Evolutionary conservation across 2,113 vertebrate genomes (phyloP), one percentile per base, ranked within the genome.

Genomic region (Chamaea fasciata): DNA sequence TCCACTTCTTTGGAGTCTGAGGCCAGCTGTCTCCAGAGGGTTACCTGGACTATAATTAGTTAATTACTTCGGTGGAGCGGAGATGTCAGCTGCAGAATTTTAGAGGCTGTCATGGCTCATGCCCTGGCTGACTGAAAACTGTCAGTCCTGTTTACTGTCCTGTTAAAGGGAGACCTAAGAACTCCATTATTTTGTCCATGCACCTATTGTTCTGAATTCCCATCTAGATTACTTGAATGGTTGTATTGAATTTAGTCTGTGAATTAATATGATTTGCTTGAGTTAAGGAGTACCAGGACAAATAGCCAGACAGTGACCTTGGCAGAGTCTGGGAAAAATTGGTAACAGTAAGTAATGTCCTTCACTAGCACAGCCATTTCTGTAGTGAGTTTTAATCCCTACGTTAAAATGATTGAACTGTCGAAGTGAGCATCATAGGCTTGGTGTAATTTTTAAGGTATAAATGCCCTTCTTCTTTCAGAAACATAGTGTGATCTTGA

Each of bases 1-100:
- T 91, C 20, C 23, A 6, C 16, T 87, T 56, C 26, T 41, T n/a
- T 1, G 4, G 49, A 53, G 19, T 41, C 23, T 67, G 49, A 46
- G 33, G n/a, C 63, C 26, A 5, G 27, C 74, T 1, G 1, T 81
- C 37, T 69, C 50, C 0, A 0, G 30, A 17, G 24, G 6, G 28
- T 57, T 84, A 59, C 11, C 22, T 90, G 85, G 70, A 67, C 13
- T 3, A 39, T 37, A 67, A 57, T 14, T 2, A 10, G 8, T 59
- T 63, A 62, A 73, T 81, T 81, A n/a, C 23, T 52, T 28, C 0
- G 0, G 7, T 63, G 47, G 26, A 13, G 15, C 44, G 31, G 52
- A 57, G 26, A 10, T 53, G 21, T 17, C 31, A 75, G 31, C 24
- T 83, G 22, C 37, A 53, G 65, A 67, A 23, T 50, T 24, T 55